These are phyloP conservation scores for Polypedilum vanderplanki DNA, from an alignment of 1,140 invertebrate species.

Conservation along the genomic window DNA sequence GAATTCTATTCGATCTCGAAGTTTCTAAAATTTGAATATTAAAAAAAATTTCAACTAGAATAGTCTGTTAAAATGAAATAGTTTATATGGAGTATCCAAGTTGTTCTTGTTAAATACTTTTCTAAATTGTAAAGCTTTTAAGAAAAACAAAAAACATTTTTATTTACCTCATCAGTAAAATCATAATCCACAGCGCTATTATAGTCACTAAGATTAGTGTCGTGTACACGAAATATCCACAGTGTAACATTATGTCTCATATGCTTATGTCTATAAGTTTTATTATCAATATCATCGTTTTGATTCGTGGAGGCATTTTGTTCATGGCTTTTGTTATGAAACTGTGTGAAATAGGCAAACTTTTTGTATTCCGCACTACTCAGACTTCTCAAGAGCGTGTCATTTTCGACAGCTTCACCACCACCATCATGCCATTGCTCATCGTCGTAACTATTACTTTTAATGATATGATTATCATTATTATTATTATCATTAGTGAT, in stretches of 20 bases:
- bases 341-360: conserved; percentile 2
- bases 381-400: not conserved
- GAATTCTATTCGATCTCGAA: conserved; percentile 45
- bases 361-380: not conserved
- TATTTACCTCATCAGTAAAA: not conserved
- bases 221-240: conserved; percentile 2
- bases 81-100: too few relatives aligned
- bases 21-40: not conserved
- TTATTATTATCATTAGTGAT: conserved; percentile 25
- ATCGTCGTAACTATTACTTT: conserved; percentile 15
- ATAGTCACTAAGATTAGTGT: not conserved
- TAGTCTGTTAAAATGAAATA: too few relatives aligned
- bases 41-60: not conserved
- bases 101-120: too few relatives aligned
- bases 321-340: not conserved
- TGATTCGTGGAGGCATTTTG: not conserved
- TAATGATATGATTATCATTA: conserved; percentile 22
- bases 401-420: not conserved
- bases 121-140: too few relatives aligned
- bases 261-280: conserved; percentile 3
- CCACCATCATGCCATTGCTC: not conserved
- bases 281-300: conserved; percentile 6
- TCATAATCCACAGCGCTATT: not conserved
- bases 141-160: too few relatives aligned
- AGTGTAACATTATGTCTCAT: conserved; percentile 21